Evolutionary conservation across 2,888 invertebrate genomes (phyloP), one percentile per base, ranked within the genome.

Genomic region (Autographa gamma): DNA sequence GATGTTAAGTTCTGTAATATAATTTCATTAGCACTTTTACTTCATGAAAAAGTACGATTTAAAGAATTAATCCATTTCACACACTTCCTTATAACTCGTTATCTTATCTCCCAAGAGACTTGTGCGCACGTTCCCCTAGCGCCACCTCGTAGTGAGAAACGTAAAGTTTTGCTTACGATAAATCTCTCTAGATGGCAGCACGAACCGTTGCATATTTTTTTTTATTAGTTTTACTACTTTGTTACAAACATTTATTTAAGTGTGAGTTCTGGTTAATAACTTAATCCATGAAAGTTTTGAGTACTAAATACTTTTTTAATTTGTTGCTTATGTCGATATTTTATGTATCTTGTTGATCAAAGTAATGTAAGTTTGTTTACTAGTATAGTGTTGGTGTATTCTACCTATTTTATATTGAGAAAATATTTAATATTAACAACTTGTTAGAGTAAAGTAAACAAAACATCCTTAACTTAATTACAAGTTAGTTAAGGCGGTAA

Each of bases 121-220:
- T 76, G 4, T 67, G 71, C 70, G 61, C 66, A 76, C 43, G 59
- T 70, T 4, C 5, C 16, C 11, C 58, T 65, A 66, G 60, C 64
- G 83, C 16, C 81, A 83, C 79, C 81, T 81, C 11, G 69, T 63
- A 61, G 61, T 16, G 32, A 8, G 13, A 5, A 61, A 66, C 31
- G 54, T 19, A 34, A n/a, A 73, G 19, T 5, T 19, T 63, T 25
- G 66, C 34, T 75, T 8, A 38, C 32, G 34, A 2, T 19, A 14
- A 2, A 0, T 2, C 8, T 14, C 59, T 25, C 67, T 63, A 82
- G 82, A 72, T 81, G 82, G 84, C 76, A 38, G 62, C 52, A 72
- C n/a, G 7, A 19, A 68, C 34, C 16, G 25, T 32, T n/a, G 31
- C 5, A 52, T 61, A 32, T n/a, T 43, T 32, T 61, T 5, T 43